Percentiles rank a stretch among this genome's conserved stretches.
Conservation (phyloP, 2,888 invertebrate genomes). For the Anticlea derivata region DNA sequence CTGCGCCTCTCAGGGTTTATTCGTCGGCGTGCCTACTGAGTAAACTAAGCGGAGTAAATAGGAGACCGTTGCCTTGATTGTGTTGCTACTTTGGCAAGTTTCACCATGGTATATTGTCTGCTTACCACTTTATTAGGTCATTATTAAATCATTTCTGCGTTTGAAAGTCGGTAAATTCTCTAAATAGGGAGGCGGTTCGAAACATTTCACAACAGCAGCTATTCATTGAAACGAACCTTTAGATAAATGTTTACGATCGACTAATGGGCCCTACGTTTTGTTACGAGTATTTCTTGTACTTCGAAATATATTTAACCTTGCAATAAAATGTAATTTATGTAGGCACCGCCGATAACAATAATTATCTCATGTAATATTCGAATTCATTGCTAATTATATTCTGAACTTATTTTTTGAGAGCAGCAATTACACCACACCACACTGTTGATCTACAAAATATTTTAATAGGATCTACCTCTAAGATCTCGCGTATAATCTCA, state of each 20-base stretch:
- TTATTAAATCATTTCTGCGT: slow-evolving; percentile 27
- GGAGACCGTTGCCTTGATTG: not conserved
- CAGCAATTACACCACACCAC: no score
- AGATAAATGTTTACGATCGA: slow-evolving; percentile 24
- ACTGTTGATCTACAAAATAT: no score
- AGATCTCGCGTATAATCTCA: no score
- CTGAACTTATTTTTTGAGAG: not conserved
- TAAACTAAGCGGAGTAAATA: no score
- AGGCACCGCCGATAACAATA: slow-evolving; percentile 13
- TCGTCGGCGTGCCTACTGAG: no score
- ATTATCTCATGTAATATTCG: slow-evolving; percentile 14
- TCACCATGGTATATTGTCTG: slow-evolving; percentile 8
- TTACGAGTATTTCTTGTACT: slow-evolving; percentile 20
- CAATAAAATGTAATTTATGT: slow-evolving; percentile 22
- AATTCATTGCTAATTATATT: not conserved
- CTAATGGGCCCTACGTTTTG: slow-evolving; percentile 17
- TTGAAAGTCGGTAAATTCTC: slow-evolving; percentile 17
- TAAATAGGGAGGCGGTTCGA: slow-evolving; percentile 18
- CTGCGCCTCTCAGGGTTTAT: no score
- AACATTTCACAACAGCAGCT: slow-evolving; percentile 17
- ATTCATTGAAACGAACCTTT: slow-evolving; percentile 18
- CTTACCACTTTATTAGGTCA: slow-evolving; percentile 21
- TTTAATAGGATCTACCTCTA: no score
- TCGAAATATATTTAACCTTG: slow-evolving; percentile 19
- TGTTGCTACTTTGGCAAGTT: slow-evolving; percentile 3